These are phyloP conservation scores for Palaemon carinicauda DNA, from an alignment of 1,140 invertebrate species.

Conservation along the genomic window DNA sequence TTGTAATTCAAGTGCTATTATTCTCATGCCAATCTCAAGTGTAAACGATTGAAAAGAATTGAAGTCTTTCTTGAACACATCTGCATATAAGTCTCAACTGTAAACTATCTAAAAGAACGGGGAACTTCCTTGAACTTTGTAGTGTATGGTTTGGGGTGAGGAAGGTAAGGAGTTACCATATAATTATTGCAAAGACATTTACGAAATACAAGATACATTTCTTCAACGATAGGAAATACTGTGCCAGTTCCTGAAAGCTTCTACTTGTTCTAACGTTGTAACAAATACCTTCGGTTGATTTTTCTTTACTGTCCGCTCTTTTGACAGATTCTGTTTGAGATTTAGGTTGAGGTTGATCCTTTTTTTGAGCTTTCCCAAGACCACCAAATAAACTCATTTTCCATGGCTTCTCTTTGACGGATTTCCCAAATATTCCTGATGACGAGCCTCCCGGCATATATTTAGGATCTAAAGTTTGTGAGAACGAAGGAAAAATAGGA, in stretches of 20 bases:
- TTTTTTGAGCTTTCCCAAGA: neutral
- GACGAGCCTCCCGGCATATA: conserved; percentile 12
- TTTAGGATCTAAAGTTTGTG: conserved; percentile 34
- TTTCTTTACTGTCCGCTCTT: conserved; percentile 3
- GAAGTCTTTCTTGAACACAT: no score
- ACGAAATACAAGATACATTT: neutral
- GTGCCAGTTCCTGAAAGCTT: neutral
- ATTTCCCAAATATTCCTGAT: neutral
- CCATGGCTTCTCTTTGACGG: conserved; percentile 40
- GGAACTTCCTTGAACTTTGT: no score
- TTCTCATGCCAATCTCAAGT: neutral
- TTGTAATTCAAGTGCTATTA: no score
- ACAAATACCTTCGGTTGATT: conserved; percentile 19
- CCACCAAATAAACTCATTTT: conserved; percentile 21
- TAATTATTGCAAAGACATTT: neutral
- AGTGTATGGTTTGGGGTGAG: no score
- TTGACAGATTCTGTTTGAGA: neutral
- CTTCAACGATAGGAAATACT: neutral
- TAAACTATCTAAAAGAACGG: no score
- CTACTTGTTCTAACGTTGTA: conserved; percentile 23
- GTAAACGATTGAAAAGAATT: no score
- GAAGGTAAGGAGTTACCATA: no score
- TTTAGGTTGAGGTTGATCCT: neutral
- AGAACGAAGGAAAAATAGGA: conserved; percentile 24
- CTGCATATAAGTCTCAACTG: no score